These are phyloP conservation scores for Ivindomyrus marchei DNA, from an alignment of 2,113 vertebrate genomes.

Conservation along the genomic window DNA sequence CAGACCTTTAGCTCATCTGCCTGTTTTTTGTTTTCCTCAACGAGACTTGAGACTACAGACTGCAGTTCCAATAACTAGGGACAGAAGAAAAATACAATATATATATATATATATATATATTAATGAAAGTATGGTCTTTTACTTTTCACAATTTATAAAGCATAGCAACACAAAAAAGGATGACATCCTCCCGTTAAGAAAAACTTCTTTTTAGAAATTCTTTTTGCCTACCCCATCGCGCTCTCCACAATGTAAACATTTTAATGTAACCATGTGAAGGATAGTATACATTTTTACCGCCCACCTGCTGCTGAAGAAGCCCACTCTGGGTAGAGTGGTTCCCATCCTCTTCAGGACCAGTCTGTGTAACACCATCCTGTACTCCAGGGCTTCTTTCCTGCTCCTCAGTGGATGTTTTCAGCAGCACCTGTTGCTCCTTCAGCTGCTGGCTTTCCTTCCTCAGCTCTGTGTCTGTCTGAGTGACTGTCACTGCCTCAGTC, in stretches of 20 bases:
- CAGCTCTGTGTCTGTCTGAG: neutral
- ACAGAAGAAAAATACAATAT: conserved; percentile 5
- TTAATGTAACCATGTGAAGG: neutral
- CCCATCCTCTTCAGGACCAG: neutral
- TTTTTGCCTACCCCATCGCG: neutral
- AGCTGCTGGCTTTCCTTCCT: conserved; percentile 8
- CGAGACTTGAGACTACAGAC: conserved; percentile 40
- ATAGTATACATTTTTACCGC: neutral
- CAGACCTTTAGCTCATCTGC: conserved; percentile 55
- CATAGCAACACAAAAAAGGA: neutral
- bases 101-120: neutral
- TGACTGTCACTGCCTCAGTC: neutral
- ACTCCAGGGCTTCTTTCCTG: neutral
- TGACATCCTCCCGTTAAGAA: neutral
- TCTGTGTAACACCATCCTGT: neutral
- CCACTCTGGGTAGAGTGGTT: neutral
- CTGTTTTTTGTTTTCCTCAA: conserved; percentile 48
- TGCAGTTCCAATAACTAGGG: conserved; percentile 57
- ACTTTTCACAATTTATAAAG: neutral
- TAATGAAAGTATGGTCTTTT: neutral
- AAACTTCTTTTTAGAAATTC: neutral
- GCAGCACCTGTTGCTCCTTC: neutral
- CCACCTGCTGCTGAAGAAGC: conserved; percentile 31
- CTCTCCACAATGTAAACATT: neutral
- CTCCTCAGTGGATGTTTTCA: neutral